Evolutionary conservation across 2,888 invertebrate genomes (phyloP), one percentile per base, ranked within the genome.

Genomic region (Diplolepis rosae): DNA sequence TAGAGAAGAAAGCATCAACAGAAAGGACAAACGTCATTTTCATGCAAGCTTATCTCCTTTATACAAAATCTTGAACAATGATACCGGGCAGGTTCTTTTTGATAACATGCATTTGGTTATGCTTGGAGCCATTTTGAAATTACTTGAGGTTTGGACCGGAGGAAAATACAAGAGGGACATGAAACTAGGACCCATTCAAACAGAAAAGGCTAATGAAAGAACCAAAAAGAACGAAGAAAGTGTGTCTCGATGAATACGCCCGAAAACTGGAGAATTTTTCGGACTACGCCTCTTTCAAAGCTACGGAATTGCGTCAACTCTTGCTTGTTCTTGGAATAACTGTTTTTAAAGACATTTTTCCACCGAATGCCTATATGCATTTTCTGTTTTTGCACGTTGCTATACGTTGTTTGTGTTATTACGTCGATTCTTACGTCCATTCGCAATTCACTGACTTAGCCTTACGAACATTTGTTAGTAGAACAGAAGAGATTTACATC

Each of bases 281-380:
- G 27, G 67, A 76, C 15, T 74, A 76, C 51, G 28, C 66, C 15
- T n/a, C 52, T 7, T 82, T 73, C 54, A 81, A 81, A 72, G 79
- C 78, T 9, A 81, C 82, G 6, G 80, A 82, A 69, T 73, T 76
- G 45, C 71, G 81, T 4, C 73, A 75, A 39, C 73, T 82, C 18
- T 68, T 81, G 6, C 51, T 79, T n/a, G 79, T 81, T 65, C 71
- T 75, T 27, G 81, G 83, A 13, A 72, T 79, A 11, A 71, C 74
- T n/a, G 76, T 79, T 32, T 66, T 82, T 51, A 50, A 51, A n/a
- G 68, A 68, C 1, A 68, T 76, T 51, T 45, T 75, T n/a, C 27
- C 22, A 39, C 9, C 51, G 1, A 48, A 68, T n/a, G 9, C 52
- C 9, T 74, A 74, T n/a, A 28, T 61, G 1, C 65, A 74, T 66